phyloP scores from a whole-genome alignment of 2,113 vertebrate species.

The Otocyon megalotis region DNA sequence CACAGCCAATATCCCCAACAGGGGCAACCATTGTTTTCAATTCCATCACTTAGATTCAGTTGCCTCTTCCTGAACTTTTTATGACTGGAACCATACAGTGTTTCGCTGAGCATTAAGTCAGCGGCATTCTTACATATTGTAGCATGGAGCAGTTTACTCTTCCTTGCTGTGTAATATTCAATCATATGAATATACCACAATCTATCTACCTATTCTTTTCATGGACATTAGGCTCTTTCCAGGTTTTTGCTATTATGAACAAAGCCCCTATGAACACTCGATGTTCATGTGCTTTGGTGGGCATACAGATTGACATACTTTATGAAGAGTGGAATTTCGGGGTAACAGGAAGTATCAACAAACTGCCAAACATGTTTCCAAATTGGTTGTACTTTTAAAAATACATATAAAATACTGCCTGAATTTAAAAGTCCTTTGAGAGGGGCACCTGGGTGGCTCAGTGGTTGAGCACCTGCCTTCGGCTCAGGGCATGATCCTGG shows the following conservation, averaged over 20 bases:
- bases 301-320: not conserved
- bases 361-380: not conserved
- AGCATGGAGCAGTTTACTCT: not conserved
- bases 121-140: not conserved
- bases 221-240: not conserved
- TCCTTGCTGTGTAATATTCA: slow-evolving; percentile 1
- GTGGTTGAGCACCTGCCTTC: too few species aligned
- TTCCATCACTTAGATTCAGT: not conserved
- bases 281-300: not conserved
- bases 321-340: not conserved
- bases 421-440: not conserved
- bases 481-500: too few species aligned
- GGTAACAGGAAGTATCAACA: not conserved
- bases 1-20: not conserved
- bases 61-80: not conserved
- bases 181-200: not conserved
- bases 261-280: not conserved
- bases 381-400: not conserved
- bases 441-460: too few species aligned
- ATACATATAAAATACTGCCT: not conserved
- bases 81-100: not conserved
- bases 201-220: not conserved
- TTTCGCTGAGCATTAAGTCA: not conserved
- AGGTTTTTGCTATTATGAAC: not conserved
- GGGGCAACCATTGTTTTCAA: slow-evolving; percentile 10